Evolutionary conservation across 1,140 invertebrate species (phyloP).

Genomic region (Drosophila pruinosa): DNA sequence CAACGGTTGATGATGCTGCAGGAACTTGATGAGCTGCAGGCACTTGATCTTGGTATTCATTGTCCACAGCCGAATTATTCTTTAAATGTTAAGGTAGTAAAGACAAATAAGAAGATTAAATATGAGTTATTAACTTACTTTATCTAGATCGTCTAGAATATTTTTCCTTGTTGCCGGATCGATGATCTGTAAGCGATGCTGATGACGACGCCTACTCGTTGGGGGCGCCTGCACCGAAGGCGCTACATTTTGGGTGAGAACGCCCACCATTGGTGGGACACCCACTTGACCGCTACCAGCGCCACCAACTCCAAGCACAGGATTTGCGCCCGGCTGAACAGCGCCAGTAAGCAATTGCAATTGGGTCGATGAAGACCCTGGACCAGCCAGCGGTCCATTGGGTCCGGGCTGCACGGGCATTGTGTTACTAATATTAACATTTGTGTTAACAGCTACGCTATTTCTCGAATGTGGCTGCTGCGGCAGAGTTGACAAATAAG

Average conservation of each 20-base stretch:
- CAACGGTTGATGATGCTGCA: not conserved
- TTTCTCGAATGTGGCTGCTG: conserved; percentile 64
- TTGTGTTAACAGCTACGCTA: conserved; percentile 60
- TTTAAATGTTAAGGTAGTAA: too few species aligned
- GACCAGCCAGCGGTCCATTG: conserved; percentile 60
- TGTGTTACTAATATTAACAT: conserved; percentile 59
- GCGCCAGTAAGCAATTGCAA: conserved; percentile 56
- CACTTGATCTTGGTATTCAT: conserved; percentile 47
- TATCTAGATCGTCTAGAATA: conserved; percentile 75
- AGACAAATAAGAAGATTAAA: not conserved
- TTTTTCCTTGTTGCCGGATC: conserved; percentile 73
- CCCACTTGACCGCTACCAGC: conserved; percentile 55
- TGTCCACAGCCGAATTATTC: conserved; percentile 52
- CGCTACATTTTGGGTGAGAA: conserved; percentile 51
- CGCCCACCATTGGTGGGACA: conserved; percentile 60
- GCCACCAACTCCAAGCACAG: conserved; percentile 56
- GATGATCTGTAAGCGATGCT: conserved; percentile 72
- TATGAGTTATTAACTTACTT: conserved; percentile 41
- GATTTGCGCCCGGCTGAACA: conserved; percentile 56
- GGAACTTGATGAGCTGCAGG: not conserved
- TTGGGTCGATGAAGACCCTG: conserved; percentile 54
- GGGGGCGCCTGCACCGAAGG: conserved; percentile 43
- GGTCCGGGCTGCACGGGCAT: conserved; percentile 65
- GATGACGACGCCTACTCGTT: conserved; percentile 55
- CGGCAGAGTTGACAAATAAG: conserved; percentile 55